Evolutionary conservation across 1,140 invertebrate species (phyloP).

Genomic region (Drosophila eugracilis): DNA sequence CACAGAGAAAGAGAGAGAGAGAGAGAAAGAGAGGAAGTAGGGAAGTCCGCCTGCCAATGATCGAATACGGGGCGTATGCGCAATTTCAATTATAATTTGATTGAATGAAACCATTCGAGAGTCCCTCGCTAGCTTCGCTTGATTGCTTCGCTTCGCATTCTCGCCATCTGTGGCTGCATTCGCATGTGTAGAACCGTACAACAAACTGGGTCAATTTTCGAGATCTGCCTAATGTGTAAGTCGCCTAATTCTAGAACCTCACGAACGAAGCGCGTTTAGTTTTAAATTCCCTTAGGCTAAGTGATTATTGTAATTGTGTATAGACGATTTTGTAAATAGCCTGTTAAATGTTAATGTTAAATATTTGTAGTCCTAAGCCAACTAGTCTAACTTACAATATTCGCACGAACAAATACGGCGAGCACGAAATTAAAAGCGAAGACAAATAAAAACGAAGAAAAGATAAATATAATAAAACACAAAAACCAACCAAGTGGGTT

Average conservation of each 20-base stretch:
- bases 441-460: constrained; percentile 67
- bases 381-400: constrained; percentile 81
- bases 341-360: constrained; percentile 79
- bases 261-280: constrained; percentile 41
- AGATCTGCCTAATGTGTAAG: constrained; percentile 74
- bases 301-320: constrained; percentile 76
- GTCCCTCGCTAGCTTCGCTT: constrained; percentile 51
- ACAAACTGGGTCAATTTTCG: constrained; percentile 79
- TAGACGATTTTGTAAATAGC: constrained; percentile 78
- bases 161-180: constrained; percentile 18
- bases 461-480: constrained; percentile 21
- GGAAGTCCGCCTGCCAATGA: constrained; percentile 26
- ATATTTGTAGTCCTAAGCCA: constrained; percentile 77
- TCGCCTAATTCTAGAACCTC: constrained; percentile 74
- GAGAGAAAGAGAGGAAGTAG: constrained; percentile 1
- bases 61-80: constrained; percentile 44
- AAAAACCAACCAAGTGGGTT: constrained; percentile 26
- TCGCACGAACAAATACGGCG: constrained; percentile 66
- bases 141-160: constrained; percentile 19
- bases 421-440: constrained; percentile 66
- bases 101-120: constrained; percentile 7
- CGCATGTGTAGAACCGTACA: constrained; percentile 45
- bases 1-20: not conserved
- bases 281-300: constrained; percentile 56
- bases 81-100: constrained; percentile 9